Percentiles rank a stretch among this genome's conserved stretches.
Evolutionary conservation across 1,140 invertebrate genomes (phyloP).

Genomic region (Aphelinus certus): DNA sequence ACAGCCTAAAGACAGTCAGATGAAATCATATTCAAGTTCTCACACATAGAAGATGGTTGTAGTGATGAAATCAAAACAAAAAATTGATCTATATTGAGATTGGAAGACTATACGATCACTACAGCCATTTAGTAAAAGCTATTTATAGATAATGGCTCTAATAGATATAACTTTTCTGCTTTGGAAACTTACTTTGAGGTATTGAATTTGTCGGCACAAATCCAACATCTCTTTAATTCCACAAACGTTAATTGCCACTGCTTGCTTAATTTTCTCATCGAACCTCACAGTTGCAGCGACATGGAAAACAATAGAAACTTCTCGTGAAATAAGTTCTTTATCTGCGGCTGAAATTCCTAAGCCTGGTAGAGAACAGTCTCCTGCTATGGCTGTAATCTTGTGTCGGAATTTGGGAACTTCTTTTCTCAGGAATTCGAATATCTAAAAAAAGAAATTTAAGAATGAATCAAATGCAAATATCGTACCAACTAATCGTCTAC

Average conservation of each 20-base stretch:
- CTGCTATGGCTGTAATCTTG: constrained; percentile 71
- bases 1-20: constrained; percentile 58
- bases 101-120: too few relatives aligned
- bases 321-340: constrained; percentile 67
- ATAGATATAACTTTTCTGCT: neutral
- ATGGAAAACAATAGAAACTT: constrained; percentile 83
- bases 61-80: too few relatives aligned
- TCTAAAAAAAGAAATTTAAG: constrained; percentile 44
- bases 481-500: too few relatives aligned
- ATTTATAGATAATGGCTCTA: too few relatives aligned
- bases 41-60: too few relatives aligned
- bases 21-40: too few relatives aligned
- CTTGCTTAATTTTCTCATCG: constrained; percentile 79
- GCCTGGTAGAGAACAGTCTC: constrained; percentile 72
- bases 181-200: constrained; percentile 67
- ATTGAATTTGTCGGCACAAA: constrained; percentile 69
- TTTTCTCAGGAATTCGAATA: constrained; percentile 57
- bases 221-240: constrained; percentile 70
- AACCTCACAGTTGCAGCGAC: constrained; percentile 89
- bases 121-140: too few relatives aligned
- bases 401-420: constrained; percentile 59
- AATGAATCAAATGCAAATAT: neutral
- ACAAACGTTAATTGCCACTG: constrained; percentile 70
- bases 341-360: constrained; percentile 71
- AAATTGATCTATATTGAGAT: too few relatives aligned